These are phyloP conservation scores for Nymphalis polychloros DNA, from an alignment of 2,888 invertebrate species.

Conservation along the genomic window DNA sequence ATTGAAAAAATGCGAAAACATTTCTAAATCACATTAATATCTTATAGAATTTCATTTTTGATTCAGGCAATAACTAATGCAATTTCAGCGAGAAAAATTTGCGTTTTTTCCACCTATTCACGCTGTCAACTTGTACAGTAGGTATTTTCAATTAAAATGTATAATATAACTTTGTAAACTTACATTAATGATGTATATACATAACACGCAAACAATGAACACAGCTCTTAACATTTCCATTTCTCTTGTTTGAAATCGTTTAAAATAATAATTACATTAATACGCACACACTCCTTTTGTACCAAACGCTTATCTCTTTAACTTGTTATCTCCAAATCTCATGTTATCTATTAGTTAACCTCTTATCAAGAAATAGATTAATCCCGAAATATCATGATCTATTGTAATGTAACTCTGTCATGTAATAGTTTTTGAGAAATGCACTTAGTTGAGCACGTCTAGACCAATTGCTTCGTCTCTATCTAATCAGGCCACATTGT, in stretches of 20 bases:
- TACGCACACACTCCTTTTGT: neutral
- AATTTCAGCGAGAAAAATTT: too few species aligned
- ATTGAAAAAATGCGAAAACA: too few species aligned
- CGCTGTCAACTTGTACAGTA: too few species aligned
- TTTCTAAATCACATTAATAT: too few species aligned
- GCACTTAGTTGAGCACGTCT: too few species aligned
- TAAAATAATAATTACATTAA: neutral
- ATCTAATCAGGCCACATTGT: too few species aligned
- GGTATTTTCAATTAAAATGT: neutral
- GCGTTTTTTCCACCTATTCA: too few species aligned
- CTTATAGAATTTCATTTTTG: too few species aligned
- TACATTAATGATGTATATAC: constrained; percentile 1
- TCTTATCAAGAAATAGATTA: neutral
- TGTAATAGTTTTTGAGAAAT: too few species aligned
- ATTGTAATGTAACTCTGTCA: neutral
- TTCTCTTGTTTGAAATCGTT: neutral
- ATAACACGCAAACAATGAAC: neutral
- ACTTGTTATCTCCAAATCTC: neutral
- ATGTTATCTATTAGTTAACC: neutral
- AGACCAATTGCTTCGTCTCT: too few species aligned
- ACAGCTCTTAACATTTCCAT: neutral
- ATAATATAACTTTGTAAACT: neutral
- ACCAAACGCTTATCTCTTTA: neutral
- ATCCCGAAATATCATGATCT: too few species aligned
- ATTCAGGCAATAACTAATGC: too few species aligned